Percentiles rank a stretch among this genome's conserved stretches.
Conservation (phyloP, 1,140 invertebrate species). For the Diachasmimorpha longicaudata region DNA sequence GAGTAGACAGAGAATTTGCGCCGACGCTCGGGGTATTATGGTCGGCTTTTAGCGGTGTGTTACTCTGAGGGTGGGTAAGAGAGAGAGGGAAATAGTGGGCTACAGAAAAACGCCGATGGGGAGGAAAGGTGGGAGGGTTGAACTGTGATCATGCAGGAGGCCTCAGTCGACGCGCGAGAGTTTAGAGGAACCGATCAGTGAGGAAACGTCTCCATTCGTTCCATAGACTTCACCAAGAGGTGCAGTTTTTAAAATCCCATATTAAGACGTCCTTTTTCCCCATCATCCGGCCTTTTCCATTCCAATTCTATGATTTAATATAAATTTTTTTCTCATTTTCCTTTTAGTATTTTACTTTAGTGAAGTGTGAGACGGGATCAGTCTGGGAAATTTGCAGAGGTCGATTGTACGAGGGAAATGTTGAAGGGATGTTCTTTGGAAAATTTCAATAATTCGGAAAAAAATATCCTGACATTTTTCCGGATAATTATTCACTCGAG, state of each 20-base stretch:
- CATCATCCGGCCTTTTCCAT: not conserved
- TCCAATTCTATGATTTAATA: not conserved
- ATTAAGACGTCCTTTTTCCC: not conserved
- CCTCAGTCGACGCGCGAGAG: constrained; percentile 47
- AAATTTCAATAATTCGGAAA: not conserved
- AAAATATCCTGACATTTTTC: too few species aligned
- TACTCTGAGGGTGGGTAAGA: not conserved
- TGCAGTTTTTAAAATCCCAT: not conserved
- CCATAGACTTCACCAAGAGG: not conserved
- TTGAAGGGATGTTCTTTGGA: not conserved
- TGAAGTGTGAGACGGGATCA: not conserved
- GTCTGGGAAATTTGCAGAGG: not conserved
- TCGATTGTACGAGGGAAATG: not conserved
- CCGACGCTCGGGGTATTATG: constrained; percentile 18
- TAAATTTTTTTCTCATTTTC: not conserved
- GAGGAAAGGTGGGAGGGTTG: constrained; percentile 12
- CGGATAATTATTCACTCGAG: too few species aligned
- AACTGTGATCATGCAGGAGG: constrained; percentile 22
- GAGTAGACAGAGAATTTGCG: constrained; percentile 16
- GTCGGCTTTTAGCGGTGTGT: constrained; percentile 1
- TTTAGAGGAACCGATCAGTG: constrained; percentile 17
- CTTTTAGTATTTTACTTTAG: not conserved
- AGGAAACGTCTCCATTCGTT: not conserved
- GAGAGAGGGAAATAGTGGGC: not conserved
- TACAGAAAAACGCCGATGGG: not conserved